phyloP scores from a whole-genome alignment of 2,113 vertebrate species.

The Myiopsitta monachus region DNA sequence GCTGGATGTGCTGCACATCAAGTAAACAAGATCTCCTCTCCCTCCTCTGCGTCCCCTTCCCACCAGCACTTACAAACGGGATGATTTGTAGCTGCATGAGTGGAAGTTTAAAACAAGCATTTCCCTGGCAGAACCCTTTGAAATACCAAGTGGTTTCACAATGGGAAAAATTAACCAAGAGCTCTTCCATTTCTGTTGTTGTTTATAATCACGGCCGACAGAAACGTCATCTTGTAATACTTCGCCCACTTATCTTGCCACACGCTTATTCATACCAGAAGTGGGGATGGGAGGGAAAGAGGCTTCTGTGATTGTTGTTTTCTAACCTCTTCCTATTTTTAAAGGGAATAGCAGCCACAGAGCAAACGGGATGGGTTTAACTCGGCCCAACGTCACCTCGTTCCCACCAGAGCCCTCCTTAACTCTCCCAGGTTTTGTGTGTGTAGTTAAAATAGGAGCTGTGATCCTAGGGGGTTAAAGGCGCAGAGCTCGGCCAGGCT shows the following conservation, averaged over 20 bases:
- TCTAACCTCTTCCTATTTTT: background rate
- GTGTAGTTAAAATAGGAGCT: background rate
- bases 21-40: background rate
- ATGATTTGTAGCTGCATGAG: background rate
- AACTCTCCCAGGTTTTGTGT: background rate
- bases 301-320: background rate
- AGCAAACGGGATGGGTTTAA: background rate
- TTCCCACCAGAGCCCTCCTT: background rate
- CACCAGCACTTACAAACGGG: background rate
- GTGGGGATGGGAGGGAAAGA: background rate
- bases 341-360: background rate
- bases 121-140: background rate
- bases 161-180: slow-evolving; percentile 45
- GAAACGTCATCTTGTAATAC: slow-evolving; percentile 28
- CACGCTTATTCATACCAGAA: slow-evolving; percentile 30
- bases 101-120: background rate
- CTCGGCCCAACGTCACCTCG: background rate
- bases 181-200: slow-evolving; percentile 27
- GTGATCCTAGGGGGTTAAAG: background rate
- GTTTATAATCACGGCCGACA: slow-evolving; percentile 16
- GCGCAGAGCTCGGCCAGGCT: background rate
- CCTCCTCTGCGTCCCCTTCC: background rate
- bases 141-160: slow-evolving; percentile 42
- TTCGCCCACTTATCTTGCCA: slow-evolving; percentile 50
- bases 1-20: background rate